Evolutionary conservation across 2,113 vertebrate species (phyloP).

Genomic region (Chionomys nivalis): DNA sequence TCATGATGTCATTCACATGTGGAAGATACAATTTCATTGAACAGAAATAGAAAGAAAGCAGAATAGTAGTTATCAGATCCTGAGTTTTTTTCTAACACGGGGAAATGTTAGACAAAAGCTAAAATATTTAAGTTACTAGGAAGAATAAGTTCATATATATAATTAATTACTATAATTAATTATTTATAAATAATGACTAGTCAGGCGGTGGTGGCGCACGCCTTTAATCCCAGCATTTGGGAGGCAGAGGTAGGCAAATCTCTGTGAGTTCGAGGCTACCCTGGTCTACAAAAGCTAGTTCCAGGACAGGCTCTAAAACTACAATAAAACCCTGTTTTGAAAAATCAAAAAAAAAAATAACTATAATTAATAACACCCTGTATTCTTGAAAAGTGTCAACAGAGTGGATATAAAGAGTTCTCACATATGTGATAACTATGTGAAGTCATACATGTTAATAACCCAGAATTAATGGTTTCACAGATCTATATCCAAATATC

Average conservation of each 20-base stretch:
- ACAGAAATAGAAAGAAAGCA: neutral
- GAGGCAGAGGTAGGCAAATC: too few relatives aligned
- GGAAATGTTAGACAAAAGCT: neutral
- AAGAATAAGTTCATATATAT: neutral
- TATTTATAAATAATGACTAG: too few relatives aligned
- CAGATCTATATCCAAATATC: neutral
- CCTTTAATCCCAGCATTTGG: too few relatives aligned
- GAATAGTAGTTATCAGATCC: neutral
- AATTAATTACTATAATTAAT: too few relatives aligned
- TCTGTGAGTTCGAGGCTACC: too few relatives aligned
- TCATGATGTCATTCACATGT: neutral
- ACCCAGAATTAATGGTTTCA: neutral
- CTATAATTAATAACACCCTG: neutral
- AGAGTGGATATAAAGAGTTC: neutral
- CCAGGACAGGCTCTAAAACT: too few relatives aligned
- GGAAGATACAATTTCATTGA: neutral
- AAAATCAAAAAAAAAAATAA: too few relatives aligned
- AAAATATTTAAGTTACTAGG: neutral
- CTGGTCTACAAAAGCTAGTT: too few relatives aligned
- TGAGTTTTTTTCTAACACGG: neutral
- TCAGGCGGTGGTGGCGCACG: too few relatives aligned
- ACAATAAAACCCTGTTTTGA: too few relatives aligned
- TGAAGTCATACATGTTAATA: neutral
- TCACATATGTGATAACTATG: neutral
- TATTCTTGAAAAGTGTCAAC: neutral